Conservation (phyloP, 2,113 vertebrate species). For the Heteronetta atricapilla region DNA sequence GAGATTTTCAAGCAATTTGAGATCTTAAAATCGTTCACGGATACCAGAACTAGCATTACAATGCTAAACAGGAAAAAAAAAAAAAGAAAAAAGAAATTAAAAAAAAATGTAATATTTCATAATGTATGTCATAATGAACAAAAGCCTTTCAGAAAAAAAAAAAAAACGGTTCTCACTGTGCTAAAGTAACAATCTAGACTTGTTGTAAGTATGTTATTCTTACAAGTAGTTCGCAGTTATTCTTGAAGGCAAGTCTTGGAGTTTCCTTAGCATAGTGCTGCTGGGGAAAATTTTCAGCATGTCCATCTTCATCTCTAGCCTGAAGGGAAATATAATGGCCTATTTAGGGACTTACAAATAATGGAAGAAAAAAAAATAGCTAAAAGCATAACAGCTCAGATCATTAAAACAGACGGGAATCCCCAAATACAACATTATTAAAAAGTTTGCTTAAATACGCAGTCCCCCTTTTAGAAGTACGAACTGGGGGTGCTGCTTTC, state of each 20-base stretch:
- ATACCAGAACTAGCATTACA: slow-evolving; percentile 80
- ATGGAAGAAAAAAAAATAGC: slow-evolving; percentile 87
- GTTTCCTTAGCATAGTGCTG: slow-evolving; percentile 99
- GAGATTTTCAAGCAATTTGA: slow-evolving; percentile 76
- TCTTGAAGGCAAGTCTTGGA: slow-evolving; percentile 99
- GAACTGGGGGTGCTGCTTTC: slow-evolving; percentile 76
- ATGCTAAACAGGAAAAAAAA: slow-evolving; percentile 73
- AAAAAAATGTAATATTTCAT: slow-evolving; percentile 75
- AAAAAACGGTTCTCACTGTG: slow-evolving; percentile 80
- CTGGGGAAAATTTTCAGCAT: slow-evolving; percentile 97
- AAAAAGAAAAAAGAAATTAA: slow-evolving; percentile 25
- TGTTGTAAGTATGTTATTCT: slow-evolving; percentile 95
- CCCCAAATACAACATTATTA: slow-evolving; percentile 82
- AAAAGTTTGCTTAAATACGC: slow-evolving; percentile 81
- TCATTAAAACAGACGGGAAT: slow-evolving; percentile 83
- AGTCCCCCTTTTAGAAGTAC: slow-evolving; percentile 77
- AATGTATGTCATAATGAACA: slow-evolving; percentile 82
- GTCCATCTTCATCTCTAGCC: slow-evolving; percentile 99
- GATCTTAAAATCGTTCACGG: slow-evolving; percentile 77
- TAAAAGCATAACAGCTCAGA: slow-evolving; percentile 88
- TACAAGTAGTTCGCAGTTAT: slow-evolving; percentile 99
- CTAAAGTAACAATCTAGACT: slow-evolving; percentile 90
- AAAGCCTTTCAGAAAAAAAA: slow-evolving; percentile 74
- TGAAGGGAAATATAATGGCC: slow-evolving; percentile 99
- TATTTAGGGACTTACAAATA: slow-evolving; percentile 99